Evolutionary conservation across 2,888 invertebrate genomes (phyloP), one percentile per base, ranked within the genome.

Genomic region (Homarus gammarus): DNA sequence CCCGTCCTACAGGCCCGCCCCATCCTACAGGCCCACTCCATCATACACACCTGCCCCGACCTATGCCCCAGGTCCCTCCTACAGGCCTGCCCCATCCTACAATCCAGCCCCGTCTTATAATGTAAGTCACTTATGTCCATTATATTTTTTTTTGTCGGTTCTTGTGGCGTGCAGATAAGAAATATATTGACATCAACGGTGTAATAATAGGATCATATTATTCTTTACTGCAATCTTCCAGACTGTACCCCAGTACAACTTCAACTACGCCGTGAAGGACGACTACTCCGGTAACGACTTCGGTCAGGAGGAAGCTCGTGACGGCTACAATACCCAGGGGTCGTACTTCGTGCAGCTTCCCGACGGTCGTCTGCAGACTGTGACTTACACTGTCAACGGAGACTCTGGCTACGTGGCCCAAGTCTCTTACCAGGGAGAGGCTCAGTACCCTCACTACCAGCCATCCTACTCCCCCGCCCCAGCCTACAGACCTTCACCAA

Each of bases 351-450:
- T 86, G 15, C 90, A 68, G n/a, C 86, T 86, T 36, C 86, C 90
- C 31, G 90, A 90, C 70, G 90, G 90, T 22, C 90, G 90, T 18
- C 38, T 81, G 22, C 85, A 86, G 83, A 56, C 8, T 22, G 90
- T 90, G 12, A 56, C 70, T 27, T 90, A 85, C 77, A 75, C 64
- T 40, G 90, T 90, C 56, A 49, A 86, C n/a, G 90, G 86, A 31
- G 64, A 90, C 70, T 90, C 90, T 0, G 90, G 90, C 49, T 90
- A 56, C 82, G 77, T 90, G 51, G 90, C 90, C 51, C 75, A 90
- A n/a, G 90, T 90, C 8, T 12, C 56, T 10, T 84, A 84, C 44
- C 40, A 77, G 27, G 84, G 84, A n/a, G 61, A 84, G 38, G 84
- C 84, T 2, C 70, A 56, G 31, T 84, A 84, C 33, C 84, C 84